phyloP scores from a whole-genome alignment of 1,140 invertebrate species.

The Procambarus clarkii region DNA sequence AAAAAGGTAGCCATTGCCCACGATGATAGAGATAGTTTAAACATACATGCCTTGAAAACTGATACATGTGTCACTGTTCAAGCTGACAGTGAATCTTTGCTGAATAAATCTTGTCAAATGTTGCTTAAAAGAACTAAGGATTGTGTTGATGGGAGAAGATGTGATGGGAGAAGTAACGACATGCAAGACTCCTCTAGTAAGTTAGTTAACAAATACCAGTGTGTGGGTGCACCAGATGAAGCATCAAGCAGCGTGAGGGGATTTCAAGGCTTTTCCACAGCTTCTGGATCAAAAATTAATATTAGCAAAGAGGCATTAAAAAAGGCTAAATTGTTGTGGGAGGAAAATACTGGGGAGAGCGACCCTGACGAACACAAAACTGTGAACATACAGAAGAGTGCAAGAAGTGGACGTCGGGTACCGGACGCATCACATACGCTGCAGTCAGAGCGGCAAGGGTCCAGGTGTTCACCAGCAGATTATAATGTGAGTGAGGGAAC shows the following conservation, averaged over 20 bases:
- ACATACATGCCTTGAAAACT: neutral
- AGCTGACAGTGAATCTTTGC: neutral
- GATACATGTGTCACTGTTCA: neutral
- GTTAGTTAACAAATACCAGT: neutral
- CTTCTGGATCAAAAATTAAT: constrained; percentile 20
- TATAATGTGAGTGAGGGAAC: neutral
- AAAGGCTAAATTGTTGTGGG: neutral
- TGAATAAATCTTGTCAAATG: neutral
- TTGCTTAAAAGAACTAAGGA: neutral
- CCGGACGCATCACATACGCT: neutral
- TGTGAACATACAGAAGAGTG: neutral
- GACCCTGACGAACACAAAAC: neutral
- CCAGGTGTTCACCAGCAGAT: neutral
- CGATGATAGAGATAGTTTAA: neutral
- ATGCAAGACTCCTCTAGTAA: neutral
- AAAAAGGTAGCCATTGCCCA: neutral
- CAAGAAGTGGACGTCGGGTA: neutral
- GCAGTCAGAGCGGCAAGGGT: neutral
- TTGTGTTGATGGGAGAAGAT: neutral
- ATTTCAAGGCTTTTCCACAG: constrained; percentile 33
- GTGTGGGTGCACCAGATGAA: neutral
- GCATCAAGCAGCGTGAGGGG: neutral
- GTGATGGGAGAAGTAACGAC: neutral
- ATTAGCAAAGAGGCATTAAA: constrained; percentile 11
- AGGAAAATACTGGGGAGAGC: neutral